Base-by-base conservation (phyloP, 2,888 invertebrate genomes). In the Fissipunctia ypsillon region DNA sequence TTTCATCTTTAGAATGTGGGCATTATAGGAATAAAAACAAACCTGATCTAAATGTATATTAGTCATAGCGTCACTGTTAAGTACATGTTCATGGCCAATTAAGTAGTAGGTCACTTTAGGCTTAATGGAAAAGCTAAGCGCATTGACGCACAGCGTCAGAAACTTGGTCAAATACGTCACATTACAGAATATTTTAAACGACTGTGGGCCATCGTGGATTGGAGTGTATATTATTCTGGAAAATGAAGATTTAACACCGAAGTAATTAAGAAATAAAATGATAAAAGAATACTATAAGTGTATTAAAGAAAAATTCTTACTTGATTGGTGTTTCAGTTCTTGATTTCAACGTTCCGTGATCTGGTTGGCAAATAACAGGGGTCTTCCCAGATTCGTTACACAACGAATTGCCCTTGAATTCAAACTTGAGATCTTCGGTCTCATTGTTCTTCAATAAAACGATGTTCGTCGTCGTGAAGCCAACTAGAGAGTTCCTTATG, bases 401-500 rank as follows among this genome's bases (percentile, higher is more conserved):
- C 63, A 97, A 87, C 1, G 97, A 97, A 75, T 96, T 94, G 19
- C 96, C 96, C 78, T 94, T 92, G 76, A 97, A 96, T 80, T 95
- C 94, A 88, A 97, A 97, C 25, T 92, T 89, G 0, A 97, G 87
- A 43, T 92, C 84, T 79, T 96, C 93, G 22, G 92, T 91, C 88
- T 97, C 97, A 48, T 95, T 95, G 85, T 97, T 97, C 75, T 94
- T 94, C 68, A 97, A 87, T 25, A 91, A 86, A 1, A 97, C 91
- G 1, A 91, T 80, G 64, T 96, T 94, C 2, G 90, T 91, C 2
- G 95, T 92, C 3, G 94, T 95, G 70, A 96, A 95, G 85, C 97
- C 97, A 61, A 97, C 95, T 19, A 97, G 91, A 0, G 97, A 97
- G 75, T 97, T 96, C 78, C 96, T 96, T 88, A 98, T 96, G 64